Base-by-base conservation (phyloP, 2,113 vertebrate genomes). In the Oophaga pumilio region DNA sequence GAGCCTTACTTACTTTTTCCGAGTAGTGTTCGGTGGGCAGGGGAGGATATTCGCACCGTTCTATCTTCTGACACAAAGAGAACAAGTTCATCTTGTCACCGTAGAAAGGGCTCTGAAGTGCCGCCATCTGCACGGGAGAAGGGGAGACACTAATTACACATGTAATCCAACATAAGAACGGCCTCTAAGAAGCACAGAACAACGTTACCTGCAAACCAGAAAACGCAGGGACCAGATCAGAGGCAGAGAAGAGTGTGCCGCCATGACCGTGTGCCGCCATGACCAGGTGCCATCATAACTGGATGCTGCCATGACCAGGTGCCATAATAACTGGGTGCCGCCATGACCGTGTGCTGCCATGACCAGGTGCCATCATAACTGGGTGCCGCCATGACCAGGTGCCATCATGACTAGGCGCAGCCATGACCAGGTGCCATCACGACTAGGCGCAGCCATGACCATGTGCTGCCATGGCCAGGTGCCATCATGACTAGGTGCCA, bases 11-110 rank as follows among this genome's bases (percentile, higher is more conserved):
- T 91, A 96, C 96, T 95, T 96, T 96, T 84, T 96, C 95, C 1
- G 96, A 96, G 84, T 96, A 96, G 93, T 96, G 96, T 76, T 96
- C 96, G 43, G 93, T 92, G 0, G 96, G 95, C 66, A 96, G 95
- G 20, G 96, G 96, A 0, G 96, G 96, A 88, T 96, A 96, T 90
- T 96, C 96, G 69, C 96, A 96, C 84, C 96, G 95, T 90, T 96
- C 96, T n/a, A 96, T 96, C 93, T 96, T 96, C 89, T 96, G 95
- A 92, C 96, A 96, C 84, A 96, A 94, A 88, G 96, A 95, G 90
- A 95, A 95, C 89, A 96, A 94, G 88, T 96, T 96, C 96, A 96
- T 96, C 90, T 96, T 96, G 90, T 96, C 96, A 53, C 96, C 96
- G 0, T 96, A 96, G 92, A 96, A 96, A 53, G 96, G 96, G 89